These are phyloP conservation scores for Cerceris rybyensis DNA, from an alignment of 2,888 invertebrate genomes.

Conservation along the genomic window DNA sequence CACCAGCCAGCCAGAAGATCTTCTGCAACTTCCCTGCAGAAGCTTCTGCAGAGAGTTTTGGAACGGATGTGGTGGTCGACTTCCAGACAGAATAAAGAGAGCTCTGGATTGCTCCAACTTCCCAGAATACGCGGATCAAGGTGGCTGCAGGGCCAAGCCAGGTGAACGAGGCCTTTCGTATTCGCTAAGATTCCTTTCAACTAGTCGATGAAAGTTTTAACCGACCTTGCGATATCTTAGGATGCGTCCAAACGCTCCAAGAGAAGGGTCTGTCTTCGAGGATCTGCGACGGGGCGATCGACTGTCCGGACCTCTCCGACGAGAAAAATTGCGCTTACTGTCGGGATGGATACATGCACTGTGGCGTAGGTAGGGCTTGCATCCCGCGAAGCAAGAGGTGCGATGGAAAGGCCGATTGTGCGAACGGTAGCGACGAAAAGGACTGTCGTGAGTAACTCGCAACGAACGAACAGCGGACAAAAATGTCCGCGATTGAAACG, in stretches of 20 bases:
- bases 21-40: slow-evolving; percentile 88
- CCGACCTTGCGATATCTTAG: slow-evolving; percentile 78
- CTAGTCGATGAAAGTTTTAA: neutral
- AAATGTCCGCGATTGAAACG: neutral
- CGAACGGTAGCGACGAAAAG: slow-evolving; percentile 93
- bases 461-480: neutral
- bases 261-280: slow-evolving; percentile 89
- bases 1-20: slow-evolving; percentile 81
- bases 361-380: slow-evolving; percentile 90
- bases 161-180: slow-evolving; percentile 80
- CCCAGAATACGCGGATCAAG: slow-evolving; percentile 90
- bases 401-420: slow-evolving; percentile 92
- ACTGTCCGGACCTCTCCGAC: slow-evolving; percentile 92
- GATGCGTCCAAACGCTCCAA: slow-evolving; percentile 89
- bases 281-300: slow-evolving; percentile 93
- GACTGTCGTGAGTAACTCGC: slow-evolving; percentile 88
- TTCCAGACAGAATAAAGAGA: slow-evolving; percentile 88
- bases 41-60: slow-evolving; percentile 93
- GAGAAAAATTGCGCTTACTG: slow-evolving; percentile 92
- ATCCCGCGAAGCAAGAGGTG: slow-evolving; percentile 88
- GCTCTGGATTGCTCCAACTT: slow-evolving; percentile 90
- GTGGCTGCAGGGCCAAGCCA: slow-evolving; percentile 90
- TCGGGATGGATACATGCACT: slow-evolving; percentile 88
- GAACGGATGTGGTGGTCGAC: slow-evolving; percentile 90
- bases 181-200: neutral